Percentiles rank a stretch among this genome's conserved stretches.
Evolutionary conservation across 2,113 vertebrate species (phyloP).

Genomic region (Ranitomeya imitator): DNA sequence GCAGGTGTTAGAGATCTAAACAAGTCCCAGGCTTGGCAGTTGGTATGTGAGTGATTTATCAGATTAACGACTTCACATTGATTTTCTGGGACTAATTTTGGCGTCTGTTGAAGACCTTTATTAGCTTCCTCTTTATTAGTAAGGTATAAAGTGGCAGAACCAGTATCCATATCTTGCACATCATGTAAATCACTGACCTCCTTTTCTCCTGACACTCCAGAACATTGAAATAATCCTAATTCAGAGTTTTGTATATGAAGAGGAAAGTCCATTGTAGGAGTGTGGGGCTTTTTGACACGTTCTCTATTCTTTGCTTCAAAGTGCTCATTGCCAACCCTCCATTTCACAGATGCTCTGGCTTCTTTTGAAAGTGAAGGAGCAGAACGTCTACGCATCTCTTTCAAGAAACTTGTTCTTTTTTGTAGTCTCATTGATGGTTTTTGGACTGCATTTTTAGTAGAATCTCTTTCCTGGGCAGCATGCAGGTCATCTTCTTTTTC

Average conservation of each 20-base stretch:
- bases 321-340: neutral
- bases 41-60: neutral
- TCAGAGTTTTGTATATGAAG: neutral
- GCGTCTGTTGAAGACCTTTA: neutral
- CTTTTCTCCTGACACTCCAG: neutral
- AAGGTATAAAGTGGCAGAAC: no score
- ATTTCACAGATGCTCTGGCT: neutral
- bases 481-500: neutral
- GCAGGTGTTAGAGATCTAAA: no score
- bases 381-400: conserved; percentile 55
- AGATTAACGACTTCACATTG: neutral
- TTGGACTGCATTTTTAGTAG: neutral
- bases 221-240: neutral
- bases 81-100: neutral
- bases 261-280: conserved; percentile 19
- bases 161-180: neutral
- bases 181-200: neutral
- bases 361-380: fast-evolving
- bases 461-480: neutral
- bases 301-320: neutral
- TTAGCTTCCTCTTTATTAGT: neutral
- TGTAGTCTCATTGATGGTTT: conserved; percentile 8
- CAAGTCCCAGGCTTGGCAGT: neutral
- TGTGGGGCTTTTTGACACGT: neutral
- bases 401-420: neutral